Evolutionary conservation across 2,113 vertebrate species (phyloP), one percentile per base, ranked within the genome.

Genomic region (Carassius gibelio): DNA sequence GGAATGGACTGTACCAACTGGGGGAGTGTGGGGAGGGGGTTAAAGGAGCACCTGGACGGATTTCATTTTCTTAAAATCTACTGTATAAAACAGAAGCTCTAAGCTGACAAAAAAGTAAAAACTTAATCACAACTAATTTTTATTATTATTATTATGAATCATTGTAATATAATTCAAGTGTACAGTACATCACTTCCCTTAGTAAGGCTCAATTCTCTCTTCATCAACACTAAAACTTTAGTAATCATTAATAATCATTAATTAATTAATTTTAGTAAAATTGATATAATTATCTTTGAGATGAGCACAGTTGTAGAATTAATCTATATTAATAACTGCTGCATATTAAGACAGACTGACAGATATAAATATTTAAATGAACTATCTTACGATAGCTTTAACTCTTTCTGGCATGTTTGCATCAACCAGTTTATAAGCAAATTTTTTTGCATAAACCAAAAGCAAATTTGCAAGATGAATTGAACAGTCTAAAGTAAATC

Each of bases 401-500:
- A 71, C 17, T 38, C 19, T 21, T 42, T 38, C 68, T 71, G 21
- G 36, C 36, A 71, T 71, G 2, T 42, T 9, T 5, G 36, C 38
- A 75, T 75, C 38, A 75, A 26, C 42, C 21, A 50, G 11, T 75
- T 45, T 23, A 75, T 23, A 75, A 3, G 38, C 42, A 10, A 4
- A 0, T 71, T 15, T 14, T 48, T 50, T 50, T 14, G n/a, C 71
- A 50, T 75, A 75, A 75, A 36, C 30, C n/a, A 78, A 57, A 36
- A 36, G 3, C 21, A 26, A 62, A 81, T 81, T 81, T 81, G 8
- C 21, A 81, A 48, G 42, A 48, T 23, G 8, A 64, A 64, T 64
- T 48, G n/a, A 66, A 81, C 26, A 19, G 36, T 64, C 38, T 64
- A 34, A 42, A 62, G 38, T 11, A 84, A 84, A 76, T 75, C 6